Evolutionary conservation across 2,888 invertebrate species (phyloP), one percentile per base, ranked within the genome.

Genomic region (Cantharis nigra): DNA sequence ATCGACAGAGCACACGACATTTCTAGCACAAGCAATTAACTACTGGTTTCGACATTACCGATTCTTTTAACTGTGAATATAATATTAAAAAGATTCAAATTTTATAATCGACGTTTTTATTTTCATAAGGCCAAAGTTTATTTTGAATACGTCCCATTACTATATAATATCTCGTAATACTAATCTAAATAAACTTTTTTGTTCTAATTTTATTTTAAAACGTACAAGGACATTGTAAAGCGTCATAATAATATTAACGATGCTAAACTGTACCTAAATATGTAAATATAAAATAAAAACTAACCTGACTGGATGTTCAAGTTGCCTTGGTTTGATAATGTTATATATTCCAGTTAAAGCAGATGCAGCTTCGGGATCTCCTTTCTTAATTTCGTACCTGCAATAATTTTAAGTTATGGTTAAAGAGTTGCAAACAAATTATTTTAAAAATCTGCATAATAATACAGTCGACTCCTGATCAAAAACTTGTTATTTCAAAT

Each of bases 221-320:
- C n/a, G 13, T 49, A 49, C 49, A 49, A 49, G 49, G 49, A 49
- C 49, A n/a, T n/a, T n/a, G n/a, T 7, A 49, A n/a, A 49, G n/a
- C n/a, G n/a, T 49, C 49, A 49, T 49, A 49, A 49, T 4, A n/a
- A n/a, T n/a, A n/a, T 49, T n/a, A n/a, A 49, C 11, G n/a, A 49
- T 49, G 49, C n/a, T 49, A n/a, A 49, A 49, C 5, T 49, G n/a
- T 49, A 7, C 49, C n/a, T n/a, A 49, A 33, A 33, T 33, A 49
- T 49, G 49, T 49, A 49, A 49, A n/a, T 49, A 33, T 33, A 33
- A 33, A 49, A 49, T 67, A 13, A 11, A 67, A 85, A 92, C 95
- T 94, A 91, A 96, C 95, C 95, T 94, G 79, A 95, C 95, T 76
- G 95, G 94, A 88, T 94, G 94, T 70, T 92, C 92, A 84, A 93